These are phyloP conservation scores for Alloplasta piceator DNA, from an alignment of 2,888 invertebrate genomes.

Conservation along the genomic window DNA sequence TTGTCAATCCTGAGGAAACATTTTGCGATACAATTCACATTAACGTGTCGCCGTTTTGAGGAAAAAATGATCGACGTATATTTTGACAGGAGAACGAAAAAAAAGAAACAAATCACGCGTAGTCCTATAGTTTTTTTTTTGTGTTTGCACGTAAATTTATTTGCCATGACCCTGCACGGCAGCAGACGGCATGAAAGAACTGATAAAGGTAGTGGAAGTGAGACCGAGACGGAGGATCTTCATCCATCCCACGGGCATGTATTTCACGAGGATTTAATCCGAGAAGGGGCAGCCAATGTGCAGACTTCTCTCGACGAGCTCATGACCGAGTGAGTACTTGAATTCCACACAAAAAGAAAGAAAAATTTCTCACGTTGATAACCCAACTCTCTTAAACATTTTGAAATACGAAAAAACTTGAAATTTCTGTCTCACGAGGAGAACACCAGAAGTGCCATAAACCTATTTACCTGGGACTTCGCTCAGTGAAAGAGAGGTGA, in stretches of 20 bases:
- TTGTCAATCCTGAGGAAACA: slow-evolving; percentile 5
- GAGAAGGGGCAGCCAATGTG: slow-evolving; percentile 80
- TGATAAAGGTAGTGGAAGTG: slow-evolving; percentile 87
- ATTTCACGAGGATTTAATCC: slow-evolving; percentile 79
- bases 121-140: slow-evolving; percentile 68
- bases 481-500: no score
- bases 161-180: slow-evolving; percentile 77
- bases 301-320: slow-evolving; percentile 83
- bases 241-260: slow-evolving; percentile 80
- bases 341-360: slow-evolving; percentile 41
- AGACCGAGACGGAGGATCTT: slow-evolving; percentile 90
- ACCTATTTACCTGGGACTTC: no score
- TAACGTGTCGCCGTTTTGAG: not conserved
- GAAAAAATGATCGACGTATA: slow-evolving; percentile 20
- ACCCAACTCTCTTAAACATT: slow-evolving; percentile 6
- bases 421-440: slow-evolving; percentile 18
- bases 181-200: slow-evolving; percentile 83
- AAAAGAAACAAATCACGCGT: slow-evolving; percentile 41
- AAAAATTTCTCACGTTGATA: slow-evolving; percentile 18
- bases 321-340: slow-evolving; percentile 83
- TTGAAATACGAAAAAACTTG: slow-evolving; percentile 15
- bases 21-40: not conserved
- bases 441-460: no score
- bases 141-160: slow-evolving; percentile 78
- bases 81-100: slow-evolving; percentile 30